Base-by-base conservation (phyloP, 2,888 invertebrate genomes). In the Hedya salicella region DNA sequence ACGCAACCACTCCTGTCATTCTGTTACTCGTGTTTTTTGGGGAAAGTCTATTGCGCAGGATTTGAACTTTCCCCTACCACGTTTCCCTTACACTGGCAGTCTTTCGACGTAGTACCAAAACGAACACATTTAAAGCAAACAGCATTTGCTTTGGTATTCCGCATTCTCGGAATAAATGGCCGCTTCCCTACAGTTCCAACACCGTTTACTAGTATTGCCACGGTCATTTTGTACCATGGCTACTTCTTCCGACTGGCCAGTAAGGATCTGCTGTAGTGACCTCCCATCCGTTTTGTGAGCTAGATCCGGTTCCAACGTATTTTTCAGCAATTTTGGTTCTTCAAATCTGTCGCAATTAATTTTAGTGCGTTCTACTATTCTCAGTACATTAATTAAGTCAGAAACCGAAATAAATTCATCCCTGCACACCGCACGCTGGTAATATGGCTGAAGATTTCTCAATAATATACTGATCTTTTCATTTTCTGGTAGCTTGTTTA, bases 1-100 rank as follows among this genome's bases (percentile, higher is more conserved):
- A 1, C 14, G 32, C 14, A 67, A 52, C 56, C 59, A 61, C 17
- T 39, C 57, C 63, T 64, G 70, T 68, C 70, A 70, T 9, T 70
- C 63, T 50, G 53, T 36, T 57, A 9, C 49, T 1, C 49, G 56
- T 36, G 11, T 13, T 14, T 16, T 8, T 3, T 30, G 49, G 62
- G 66, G 54, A 63, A 42, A 46, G 59, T 49, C 56, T 44, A 57
- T 3, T 40, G 61, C 61, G 69, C 69, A 66, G 56, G 46, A 9
- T 32, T 59, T 19, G n/a, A 13, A 42, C 59, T 48, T 46, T 16
- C 36, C 59, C 59, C 59, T 21, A 5, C 0, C 0, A 13, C 17
- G 59, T 59, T 59, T 59, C 59, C 59, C 59, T 19, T 16, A 46
- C 57, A 57, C 1, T 2, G 2, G 13, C 54, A 54, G 1, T 42